Conservation (phyloP, 2,888 invertebrate species). For the Chaetogeoica ovagalla region DNA sequence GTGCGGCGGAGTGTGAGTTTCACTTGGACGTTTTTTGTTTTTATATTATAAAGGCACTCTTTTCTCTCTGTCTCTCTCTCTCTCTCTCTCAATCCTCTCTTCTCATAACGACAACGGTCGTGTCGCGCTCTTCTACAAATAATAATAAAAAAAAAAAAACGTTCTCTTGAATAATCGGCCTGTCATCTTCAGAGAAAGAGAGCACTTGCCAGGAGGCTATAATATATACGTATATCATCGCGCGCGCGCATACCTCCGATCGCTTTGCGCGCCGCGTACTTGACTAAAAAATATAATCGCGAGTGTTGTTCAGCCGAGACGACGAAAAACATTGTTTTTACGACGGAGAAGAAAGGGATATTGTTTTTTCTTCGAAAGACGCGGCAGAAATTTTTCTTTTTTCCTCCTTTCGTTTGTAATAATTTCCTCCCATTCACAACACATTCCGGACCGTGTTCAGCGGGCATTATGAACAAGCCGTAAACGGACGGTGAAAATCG, state of each 20-base stretch:
- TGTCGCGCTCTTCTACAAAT: constrained; percentile 18
- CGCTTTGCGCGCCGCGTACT: background rate
- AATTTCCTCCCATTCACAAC: background rate
- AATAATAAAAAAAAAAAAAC: constrained; percentile 45
- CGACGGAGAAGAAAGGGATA: background rate
- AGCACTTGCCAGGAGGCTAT: constrained; percentile 43
- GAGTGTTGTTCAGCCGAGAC: constrained; percentile 14
- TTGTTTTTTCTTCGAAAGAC: constrained; percentile 22
- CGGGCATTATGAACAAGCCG: constrained; percentile 19
- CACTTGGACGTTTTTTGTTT: constrained; percentile 31
- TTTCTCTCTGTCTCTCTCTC: too few species aligned
- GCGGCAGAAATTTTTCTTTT: background rate
- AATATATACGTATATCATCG: constrained; percentile 46
- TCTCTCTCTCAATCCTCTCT: background rate
- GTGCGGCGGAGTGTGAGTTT: background rate
- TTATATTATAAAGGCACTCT: constrained; percentile 4
- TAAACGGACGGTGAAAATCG: background rate
- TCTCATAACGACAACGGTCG: background rate
- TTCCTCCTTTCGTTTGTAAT: background rate
- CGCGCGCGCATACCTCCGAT: constrained; percentile 4
- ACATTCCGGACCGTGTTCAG: background rate
- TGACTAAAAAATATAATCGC: constrained; percentile 44
- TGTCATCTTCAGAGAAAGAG: constrained; percentile 41
- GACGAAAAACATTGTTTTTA: constrained; percentile 25
- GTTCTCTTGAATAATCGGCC: constrained; percentile 48